phyloP scores from a whole-genome alignment of 1,140 invertebrate species.

The Drosophila biarmipes region DNA sequence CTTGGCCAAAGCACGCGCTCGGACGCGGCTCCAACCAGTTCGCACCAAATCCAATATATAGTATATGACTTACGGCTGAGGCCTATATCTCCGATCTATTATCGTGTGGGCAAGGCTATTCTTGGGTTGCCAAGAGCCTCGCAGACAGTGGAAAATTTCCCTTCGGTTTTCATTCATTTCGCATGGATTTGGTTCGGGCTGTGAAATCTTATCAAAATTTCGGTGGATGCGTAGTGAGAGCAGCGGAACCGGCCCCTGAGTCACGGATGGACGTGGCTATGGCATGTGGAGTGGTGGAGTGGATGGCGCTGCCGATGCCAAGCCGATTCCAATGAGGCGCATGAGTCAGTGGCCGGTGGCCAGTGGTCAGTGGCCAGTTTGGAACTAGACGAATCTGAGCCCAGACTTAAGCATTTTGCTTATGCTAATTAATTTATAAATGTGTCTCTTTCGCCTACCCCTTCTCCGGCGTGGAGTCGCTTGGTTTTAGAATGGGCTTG shows the following conservation, averaged over 20 bases:
- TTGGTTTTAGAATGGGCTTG: background rate
- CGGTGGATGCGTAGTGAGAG: background rate
- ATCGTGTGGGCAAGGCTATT: slow-evolving; percentile 25
- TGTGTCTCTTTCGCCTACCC: slow-evolving; percentile 39
- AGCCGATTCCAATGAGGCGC: background rate
- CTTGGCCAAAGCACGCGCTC: slow-evolving; percentile 37
- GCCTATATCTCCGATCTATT: slow-evolving; percentile 22
- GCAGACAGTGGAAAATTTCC: slow-evolving; percentile 40
- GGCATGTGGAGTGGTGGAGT: no score
- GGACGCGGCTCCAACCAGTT: slow-evolving; percentile 39
- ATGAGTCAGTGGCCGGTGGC: slow-evolving; percentile 43
- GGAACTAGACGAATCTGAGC: slow-evolving; percentile 72
- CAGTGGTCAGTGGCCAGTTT: slow-evolving; percentile 45
- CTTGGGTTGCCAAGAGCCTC: slow-evolving; percentile 30
- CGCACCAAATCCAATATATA: slow-evolving; percentile 22
- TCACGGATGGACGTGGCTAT: slow-evolving; percentile 9
- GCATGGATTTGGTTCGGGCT: background rate
- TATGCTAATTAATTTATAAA: slow-evolving; percentile 81
- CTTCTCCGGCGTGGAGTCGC: background rate
- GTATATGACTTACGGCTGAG: background rate
- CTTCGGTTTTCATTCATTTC: background rate
- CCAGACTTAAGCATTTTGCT: slow-evolving; percentile 50
- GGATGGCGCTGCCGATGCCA: background rate
- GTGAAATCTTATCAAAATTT: slow-evolving; percentile 33
- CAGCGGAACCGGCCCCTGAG: slow-evolving; percentile 32